Conservation (phyloP, 2,113 vertebrate species). For the Rostratula benghalensis region DNA sequence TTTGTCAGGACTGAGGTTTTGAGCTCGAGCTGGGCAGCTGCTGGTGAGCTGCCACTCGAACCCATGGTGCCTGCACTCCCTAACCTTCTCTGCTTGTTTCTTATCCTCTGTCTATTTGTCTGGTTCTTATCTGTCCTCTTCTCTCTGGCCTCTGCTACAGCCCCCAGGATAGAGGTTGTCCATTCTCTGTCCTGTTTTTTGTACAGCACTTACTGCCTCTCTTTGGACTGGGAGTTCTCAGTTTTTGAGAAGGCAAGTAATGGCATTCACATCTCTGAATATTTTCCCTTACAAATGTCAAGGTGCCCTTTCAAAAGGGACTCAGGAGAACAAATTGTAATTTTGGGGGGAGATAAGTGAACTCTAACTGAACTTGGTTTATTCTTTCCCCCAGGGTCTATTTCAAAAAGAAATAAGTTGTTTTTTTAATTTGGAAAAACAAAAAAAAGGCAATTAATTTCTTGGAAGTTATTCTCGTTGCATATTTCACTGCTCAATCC, state of each 20-base stretch:
- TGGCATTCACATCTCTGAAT: neutral
- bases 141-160: neutral
- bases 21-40: neutral
- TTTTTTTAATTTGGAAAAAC: neutral
- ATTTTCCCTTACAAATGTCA: neutral
- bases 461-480: neutral
- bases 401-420: neutral
- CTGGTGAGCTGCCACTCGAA: neutral
- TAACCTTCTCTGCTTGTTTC: neutral
- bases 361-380: neutral
- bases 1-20: neutral
- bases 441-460: neutral
- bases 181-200: neutral
- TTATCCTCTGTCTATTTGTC: neutral
- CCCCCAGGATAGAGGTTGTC: rapidly evolving
- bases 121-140: neutral
- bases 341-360: neutral
- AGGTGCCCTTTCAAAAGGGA: neutral
- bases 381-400: neutral
- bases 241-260: neutral
- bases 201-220: neutral
- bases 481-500: neutral
- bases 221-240: neutral
- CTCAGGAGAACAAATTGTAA: neutral
- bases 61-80: neutral